Percentiles rank a stretch among this genome's conserved stretches.
Conservation (phyloP, 2,113 vertebrate species). For the Heterocephalus glaber region DNA sequence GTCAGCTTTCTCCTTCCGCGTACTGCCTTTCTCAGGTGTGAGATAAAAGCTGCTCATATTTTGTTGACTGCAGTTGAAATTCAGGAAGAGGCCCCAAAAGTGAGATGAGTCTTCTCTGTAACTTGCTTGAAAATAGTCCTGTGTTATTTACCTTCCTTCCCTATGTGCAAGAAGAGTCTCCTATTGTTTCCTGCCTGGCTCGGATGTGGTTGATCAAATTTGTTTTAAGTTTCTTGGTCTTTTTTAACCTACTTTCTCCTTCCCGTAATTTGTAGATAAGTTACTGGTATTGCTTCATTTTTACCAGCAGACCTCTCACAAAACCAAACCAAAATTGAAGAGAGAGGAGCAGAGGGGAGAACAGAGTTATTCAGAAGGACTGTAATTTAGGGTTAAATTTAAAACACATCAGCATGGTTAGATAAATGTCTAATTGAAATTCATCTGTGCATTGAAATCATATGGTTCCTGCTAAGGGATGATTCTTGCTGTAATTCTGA, state of each 20-base stretch:
- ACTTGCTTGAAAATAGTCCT: conserved; percentile 65
- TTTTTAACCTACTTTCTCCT: conserved; percentile 94
- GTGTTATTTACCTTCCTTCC: conserved; percentile 81
- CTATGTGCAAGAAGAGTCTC: conserved; percentile 79
- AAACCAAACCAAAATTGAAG: conserved; percentile 80
- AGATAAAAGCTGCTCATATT: conserved; percentile 3
- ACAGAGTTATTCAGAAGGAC: conserved; percentile 67
- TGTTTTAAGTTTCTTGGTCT: conserved; percentile 83
- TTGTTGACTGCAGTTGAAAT: conserved; percentile 16
- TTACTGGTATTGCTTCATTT: conserved; percentile 82
- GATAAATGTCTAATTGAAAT: conserved; percentile 62
- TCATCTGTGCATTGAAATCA: conserved; percentile 43
- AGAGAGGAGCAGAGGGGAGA: conserved; percentile 64
- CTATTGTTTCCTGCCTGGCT: conserved; percentile 84
- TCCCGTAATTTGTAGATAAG: conserved; percentile 88
- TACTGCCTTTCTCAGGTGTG: neutral
- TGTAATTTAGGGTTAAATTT: conserved; percentile 73
- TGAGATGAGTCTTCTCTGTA: neutral
- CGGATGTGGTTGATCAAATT: conserved; percentile 84
- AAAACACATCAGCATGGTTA: conserved; percentile 66
- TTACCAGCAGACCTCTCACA: conserved; percentile 83
- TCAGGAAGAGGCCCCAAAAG: neutral
- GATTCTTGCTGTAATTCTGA: neutral
- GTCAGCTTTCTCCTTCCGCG: conserved; percentile 49
- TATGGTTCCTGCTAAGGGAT: neutral